Base-by-base conservation (phyloP, 1,140 invertebrate genomes). In the Ceratosolen fusciceps region DNA sequence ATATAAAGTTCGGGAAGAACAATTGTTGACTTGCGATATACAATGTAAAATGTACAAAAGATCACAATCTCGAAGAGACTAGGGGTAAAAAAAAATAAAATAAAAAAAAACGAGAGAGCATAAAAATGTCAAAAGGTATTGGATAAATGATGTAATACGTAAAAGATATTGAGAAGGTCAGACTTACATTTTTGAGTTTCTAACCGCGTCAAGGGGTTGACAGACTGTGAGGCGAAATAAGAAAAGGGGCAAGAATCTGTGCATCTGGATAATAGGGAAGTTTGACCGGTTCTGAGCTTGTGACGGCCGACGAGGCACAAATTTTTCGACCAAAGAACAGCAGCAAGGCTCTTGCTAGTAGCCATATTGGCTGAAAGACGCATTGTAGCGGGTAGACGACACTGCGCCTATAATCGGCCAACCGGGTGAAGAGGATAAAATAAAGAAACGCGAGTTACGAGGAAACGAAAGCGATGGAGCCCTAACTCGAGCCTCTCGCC, bases 331-430 rank as follows among this genome's bases (percentile, higher is more conserved):
- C 84, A 78, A 37, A 90, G 85, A 85, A 90, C 87, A 49, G 83
- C 84, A 72, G 84, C 85, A 67, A 90, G 77, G 31, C 88, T 83
- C 80, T 89, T 90, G 83, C 88, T 87, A 88, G 88, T 86, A 81
- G 90, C 89, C 90, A 90, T 90, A 84, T 89, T 90, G 82, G 67
- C 81, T 75, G 80, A 87, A 70, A 87, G 76, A 85, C 86, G 85
- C 88, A 90, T 89, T 65, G 60, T 29, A 65, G 58, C 12, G 49
- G 26, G 70, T 54, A 72, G 70, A 54, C 29, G 49, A 54, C 49
- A 34, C 29, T 34, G 19, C 12, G 37, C 34, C 0, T 37, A 19
- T 0, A 31, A 60, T 21, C 0, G 14, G 9, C 16, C 34, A 65
- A 34, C 10, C 10, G 56, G 14, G 12, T 0, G 8, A 24, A 1